phyloP scores from a whole-genome alignment of 2,888 invertebrate genomes.

The Merodon equestris region DNA sequence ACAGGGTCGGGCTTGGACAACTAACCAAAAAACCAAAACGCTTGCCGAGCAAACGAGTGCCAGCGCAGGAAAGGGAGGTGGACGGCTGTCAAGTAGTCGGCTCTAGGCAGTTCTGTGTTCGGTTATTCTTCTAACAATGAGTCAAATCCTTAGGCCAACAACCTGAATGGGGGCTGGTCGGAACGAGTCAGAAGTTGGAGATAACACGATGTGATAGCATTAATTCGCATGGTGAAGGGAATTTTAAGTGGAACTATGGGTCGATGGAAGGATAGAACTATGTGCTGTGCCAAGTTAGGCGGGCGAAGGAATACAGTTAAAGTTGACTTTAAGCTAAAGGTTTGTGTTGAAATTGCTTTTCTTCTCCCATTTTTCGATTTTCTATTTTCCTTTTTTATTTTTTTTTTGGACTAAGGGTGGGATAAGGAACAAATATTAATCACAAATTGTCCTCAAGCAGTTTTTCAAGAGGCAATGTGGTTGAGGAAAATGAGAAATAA shows the following conservation, averaged over 20 bases:
- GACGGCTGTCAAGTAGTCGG: slow-evolving; percentile 49
- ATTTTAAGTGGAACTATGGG: slow-evolving; percentile 54
- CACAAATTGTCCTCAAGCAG: slow-evolving; percentile 63
- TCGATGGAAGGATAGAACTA: background rate
- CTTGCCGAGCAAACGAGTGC: too few relatives aligned
- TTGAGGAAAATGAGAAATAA: slow-evolving; percentile 35
- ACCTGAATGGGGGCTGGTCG: background rate
- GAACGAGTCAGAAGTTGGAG: slow-evolving; percentile 36
- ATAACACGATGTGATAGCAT: slow-evolving; percentile 65
- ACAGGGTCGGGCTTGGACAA: background rate
- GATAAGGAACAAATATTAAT: slow-evolving; percentile 55
- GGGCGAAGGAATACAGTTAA: background rate
- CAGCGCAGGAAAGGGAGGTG: background rate
- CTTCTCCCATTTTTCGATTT: too few relatives aligned
- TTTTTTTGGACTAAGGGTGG: background rate
- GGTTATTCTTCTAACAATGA: slow-evolving; percentile 52
- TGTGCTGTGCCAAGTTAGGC: too few relatives aligned
- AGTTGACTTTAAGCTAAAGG: slow-evolving; percentile 57
- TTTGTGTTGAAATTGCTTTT: slow-evolving; percentile 44
- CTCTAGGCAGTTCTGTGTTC: slow-evolving; percentile 58
- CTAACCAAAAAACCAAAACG: too few relatives aligned
- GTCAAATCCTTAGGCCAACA: slow-evolving; percentile 49
- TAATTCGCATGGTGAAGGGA: slow-evolving; percentile 58
- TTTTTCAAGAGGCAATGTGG: slow-evolving; percentile 35
- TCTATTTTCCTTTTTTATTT: slow-evolving; percentile 7